A percentile compares a stretch with the other conserved stretches of the same genome.
phyloP scores from a whole-genome alignment of 2,113 vertebrate genomes.

The Bolborhynchus lineola region DNA sequence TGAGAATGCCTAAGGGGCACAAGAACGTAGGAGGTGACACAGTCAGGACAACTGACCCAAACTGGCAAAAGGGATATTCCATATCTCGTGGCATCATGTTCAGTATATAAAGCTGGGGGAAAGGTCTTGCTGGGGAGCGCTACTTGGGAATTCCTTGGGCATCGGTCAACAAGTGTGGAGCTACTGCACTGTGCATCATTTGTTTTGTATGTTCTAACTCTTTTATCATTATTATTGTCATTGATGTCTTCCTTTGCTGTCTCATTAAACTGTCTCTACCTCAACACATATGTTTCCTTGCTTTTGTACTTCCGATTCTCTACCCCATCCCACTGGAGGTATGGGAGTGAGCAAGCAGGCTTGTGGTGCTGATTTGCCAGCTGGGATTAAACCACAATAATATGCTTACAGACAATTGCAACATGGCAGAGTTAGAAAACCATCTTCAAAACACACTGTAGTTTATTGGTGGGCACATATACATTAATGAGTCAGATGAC shows the following conservation, averaged over 20 bases:
- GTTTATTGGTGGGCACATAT: not conserved
- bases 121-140: not conserved
- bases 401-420: not conserved
- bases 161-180: not conserved
- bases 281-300: not conserved
- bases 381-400: not conserved
- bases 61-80: not conserved
- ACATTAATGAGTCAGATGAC: not conserved
- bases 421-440: not conserved
- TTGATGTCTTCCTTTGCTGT: not conserved
- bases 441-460: not conserved
- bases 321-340: not conserved
- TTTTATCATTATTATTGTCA: not conserved
- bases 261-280: not conserved
- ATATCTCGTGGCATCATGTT: not conserved
- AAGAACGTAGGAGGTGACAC: not conserved
- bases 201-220: not conserved
- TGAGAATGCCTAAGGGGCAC: not conserved
- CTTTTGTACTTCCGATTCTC: not conserved
- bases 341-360: not conserved
- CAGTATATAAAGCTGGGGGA: not conserved
- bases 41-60: not conserved
- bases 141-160: not conserved
- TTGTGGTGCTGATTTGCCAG: not conserved
- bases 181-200: not conserved